Conservation (phyloP, 2,797 vertebrate species). For the Pseudomugil tenellus region DNA sequence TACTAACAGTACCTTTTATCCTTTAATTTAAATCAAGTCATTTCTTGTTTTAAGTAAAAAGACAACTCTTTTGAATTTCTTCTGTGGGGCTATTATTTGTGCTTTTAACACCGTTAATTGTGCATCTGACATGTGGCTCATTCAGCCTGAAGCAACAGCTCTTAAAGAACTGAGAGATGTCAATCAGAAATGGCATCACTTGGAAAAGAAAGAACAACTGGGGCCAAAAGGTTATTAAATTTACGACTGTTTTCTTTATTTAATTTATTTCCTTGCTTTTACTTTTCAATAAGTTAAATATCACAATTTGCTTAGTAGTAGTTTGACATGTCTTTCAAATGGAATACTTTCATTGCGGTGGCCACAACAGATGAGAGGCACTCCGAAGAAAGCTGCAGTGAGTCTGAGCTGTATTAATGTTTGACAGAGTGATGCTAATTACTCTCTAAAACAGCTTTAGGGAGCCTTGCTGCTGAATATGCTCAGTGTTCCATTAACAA, state of each 20-base stretch:
- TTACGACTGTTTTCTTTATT: neutral
- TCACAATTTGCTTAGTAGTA: neutral
- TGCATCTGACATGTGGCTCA: neutral
- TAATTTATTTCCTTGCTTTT: neutral
- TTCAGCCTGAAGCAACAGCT: too few relatives aligned
- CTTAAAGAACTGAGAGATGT: neutral
- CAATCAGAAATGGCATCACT: neutral
- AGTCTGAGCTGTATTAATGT: conserved; percentile 27
- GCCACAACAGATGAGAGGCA: conserved; percentile 1
- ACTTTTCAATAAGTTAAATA: neutral
- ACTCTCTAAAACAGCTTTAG: conserved; percentile 39
- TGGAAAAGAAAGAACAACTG: neutral
- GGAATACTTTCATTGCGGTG: too few relatives aligned
- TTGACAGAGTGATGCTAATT: conserved; percentile 34
- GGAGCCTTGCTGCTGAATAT: conserved; percentile 34
- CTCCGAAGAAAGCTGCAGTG: neutral
- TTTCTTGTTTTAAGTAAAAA: too few relatives aligned
- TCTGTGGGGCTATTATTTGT: neutral
- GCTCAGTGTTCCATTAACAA: conserved; percentile 46
- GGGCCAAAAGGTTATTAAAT: neutral
- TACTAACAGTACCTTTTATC: neutral
- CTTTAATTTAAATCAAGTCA: too few relatives aligned
- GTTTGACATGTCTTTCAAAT: neutral
- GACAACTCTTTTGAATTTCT: neutral
- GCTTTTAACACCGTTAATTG: neutral